These are phyloP conservation scores for Heteronetta atricapilla DNA, from an alignment of 2,113 vertebrate genomes.

Conservation along the genomic window DNA sequence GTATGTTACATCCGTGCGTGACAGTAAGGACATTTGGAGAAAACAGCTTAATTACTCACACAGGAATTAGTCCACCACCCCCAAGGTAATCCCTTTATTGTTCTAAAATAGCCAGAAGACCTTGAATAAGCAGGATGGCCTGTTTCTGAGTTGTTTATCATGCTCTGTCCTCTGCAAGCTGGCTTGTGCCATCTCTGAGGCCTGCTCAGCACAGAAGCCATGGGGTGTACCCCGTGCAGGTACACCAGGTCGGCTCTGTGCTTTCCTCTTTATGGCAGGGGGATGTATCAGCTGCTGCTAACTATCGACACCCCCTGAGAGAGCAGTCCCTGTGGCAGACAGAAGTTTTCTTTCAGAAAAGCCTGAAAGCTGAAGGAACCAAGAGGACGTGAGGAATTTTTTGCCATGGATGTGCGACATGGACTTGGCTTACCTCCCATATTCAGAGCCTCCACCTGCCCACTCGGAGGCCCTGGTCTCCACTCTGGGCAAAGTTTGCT, in stretches of 20 bases:
- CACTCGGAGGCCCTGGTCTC: neutral
- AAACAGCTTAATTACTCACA: neutral
- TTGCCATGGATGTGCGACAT: neutral
- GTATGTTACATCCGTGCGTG: neutral
- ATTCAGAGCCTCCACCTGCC: neutral
- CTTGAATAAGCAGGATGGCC: neutral
- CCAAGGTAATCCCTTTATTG: neutral
- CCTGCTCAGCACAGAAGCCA: neutral
- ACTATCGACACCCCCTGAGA: neutral
- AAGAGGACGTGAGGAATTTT: neutral
- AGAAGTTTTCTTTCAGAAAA: neutral
- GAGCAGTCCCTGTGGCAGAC: neutral
- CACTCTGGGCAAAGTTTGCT: neutral
- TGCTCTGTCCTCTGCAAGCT: neutral
- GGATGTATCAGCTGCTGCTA: neutral
- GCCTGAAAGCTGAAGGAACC: neutral
- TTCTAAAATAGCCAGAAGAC: neutral
- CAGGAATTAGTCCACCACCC: neutral
- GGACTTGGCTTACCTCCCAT: neutral
- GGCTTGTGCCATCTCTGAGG: neutral
- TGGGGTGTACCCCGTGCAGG: accelerated
- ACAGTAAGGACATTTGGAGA: neutral
- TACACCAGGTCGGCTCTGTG: neutral
- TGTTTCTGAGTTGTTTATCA: neutral
- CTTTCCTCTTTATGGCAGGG: neutral